Evolutionary conservation across 2,113 vertebrate genomes (phyloP).

Genomic region (Carassius carassius): DNA sequence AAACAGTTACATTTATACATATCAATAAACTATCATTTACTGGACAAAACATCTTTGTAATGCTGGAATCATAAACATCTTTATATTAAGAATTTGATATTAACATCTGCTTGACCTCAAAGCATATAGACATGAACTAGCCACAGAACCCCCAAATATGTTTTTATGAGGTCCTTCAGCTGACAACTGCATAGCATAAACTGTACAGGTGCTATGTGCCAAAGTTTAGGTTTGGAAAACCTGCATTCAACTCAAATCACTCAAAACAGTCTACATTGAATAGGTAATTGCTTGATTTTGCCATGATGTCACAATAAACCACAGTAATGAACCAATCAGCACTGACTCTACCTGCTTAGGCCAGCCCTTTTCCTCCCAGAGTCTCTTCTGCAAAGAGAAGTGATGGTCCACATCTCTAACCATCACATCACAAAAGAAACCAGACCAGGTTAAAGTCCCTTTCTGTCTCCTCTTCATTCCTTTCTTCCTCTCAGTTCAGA

Average conservation of each 20-base stretch:
- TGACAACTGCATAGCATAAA: too few species aligned
- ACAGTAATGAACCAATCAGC: slow-evolving; percentile 11
- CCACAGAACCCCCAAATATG: neutral
- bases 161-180: neutral
- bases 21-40: neutral
- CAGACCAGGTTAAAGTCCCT: neutral
- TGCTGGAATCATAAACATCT: too few species aligned
- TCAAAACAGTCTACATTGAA: neutral
- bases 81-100: neutral
- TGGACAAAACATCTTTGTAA: neutral
- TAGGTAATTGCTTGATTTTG: neutral
- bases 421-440: neutral
- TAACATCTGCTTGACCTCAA: neutral
- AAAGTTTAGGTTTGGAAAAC: neutral
- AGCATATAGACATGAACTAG: neutral
- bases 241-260: neutral
- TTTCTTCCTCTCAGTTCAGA: neutral
- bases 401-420: slow-evolving; percentile 43
- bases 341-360: slow-evolving; percentile 25
- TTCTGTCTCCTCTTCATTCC: neutral
- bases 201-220: too few species aligned
- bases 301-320: neutral
- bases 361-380: slow-evolving; percentile 17
- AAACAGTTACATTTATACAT: neutral
- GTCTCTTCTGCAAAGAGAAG: slow-evolving; percentile 44